phyloP scores from a whole-genome alignment of 2,113 vertebrate genomes.

The Egretta garzetta region DNA sequence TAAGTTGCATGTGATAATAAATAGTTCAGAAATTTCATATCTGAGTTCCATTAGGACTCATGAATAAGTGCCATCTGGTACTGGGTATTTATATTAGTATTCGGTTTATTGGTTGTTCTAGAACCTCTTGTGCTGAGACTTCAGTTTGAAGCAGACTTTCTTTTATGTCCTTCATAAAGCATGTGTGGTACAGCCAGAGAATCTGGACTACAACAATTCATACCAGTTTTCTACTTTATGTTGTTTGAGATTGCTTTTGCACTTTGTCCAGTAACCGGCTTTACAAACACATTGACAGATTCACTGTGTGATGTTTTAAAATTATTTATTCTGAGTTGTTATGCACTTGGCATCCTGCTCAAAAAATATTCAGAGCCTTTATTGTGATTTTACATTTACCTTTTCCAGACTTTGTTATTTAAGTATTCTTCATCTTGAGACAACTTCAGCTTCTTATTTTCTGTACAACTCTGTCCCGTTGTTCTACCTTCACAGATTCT shows the following conservation, averaged over 20 bases:
- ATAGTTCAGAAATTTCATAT: neutral
- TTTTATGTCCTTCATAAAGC: neutral
- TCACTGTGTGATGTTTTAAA: neutral
- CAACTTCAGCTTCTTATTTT: neutral
- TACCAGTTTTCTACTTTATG: neutral
- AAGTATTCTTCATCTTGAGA: neutral
- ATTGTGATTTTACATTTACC: neutral
- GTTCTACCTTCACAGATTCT: neutral
- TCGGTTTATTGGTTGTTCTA: neutral
- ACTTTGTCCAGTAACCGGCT: neutral
- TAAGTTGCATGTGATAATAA: neutral
- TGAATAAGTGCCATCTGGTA: neutral
- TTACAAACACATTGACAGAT: neutral
- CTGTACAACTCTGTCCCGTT: accelerated
- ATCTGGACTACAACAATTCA: neutral
- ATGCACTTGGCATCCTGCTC: neutral
- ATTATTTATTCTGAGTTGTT: neutral
- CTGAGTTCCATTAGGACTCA: neutral
- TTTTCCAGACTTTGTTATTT: neutral
- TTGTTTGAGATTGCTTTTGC: neutral
- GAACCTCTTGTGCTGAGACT: neutral
- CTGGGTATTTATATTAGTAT: neutral
- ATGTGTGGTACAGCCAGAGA: neutral
- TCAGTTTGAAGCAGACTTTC: neutral
- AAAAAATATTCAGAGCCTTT: neutral